Conservation (phyloP, 2,888 invertebrate genomes). For the Lasioglossum pauxillum region DNA sequence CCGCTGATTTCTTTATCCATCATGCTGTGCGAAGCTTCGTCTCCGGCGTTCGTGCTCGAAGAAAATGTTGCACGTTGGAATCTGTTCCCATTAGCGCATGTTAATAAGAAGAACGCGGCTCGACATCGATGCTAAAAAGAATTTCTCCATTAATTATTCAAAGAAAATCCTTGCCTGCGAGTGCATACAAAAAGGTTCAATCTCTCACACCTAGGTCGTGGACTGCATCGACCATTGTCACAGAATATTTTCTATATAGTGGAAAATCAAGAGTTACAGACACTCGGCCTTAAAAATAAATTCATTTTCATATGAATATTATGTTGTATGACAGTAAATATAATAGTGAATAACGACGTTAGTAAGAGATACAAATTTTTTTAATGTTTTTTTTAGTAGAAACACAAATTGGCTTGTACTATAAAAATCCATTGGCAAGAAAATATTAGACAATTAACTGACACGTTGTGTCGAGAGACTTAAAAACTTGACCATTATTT, state of each 20-base stretch:
- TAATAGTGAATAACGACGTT: no score
- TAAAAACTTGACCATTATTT: no score
- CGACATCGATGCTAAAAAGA: background rate
- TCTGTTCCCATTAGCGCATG: conserved; percentile 3
- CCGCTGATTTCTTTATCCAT: conserved; percentile 1
- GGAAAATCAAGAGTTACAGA: background rate
- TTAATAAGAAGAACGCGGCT: background rate
- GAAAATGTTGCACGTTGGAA: conserved; percentile 2
- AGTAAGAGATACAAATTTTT: no score
- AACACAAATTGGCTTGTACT: background rate
- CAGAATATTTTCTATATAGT: background rate
- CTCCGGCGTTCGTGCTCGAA: background rate
- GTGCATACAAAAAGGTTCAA: background rate
- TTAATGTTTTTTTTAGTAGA: no score
- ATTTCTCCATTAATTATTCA: conserved; percentile 1
- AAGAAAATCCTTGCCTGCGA: background rate
- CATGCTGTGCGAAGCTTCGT: background rate
- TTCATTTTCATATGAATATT: no score
- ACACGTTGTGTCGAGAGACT: background rate
- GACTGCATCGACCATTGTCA: background rate
- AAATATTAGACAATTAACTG: background rate
- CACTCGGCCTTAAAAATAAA: background rate
- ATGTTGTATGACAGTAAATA: no score
- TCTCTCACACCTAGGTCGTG: background rate
- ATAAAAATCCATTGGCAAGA: background rate